phyloP scores from a whole-genome alignment of 2,113 vertebrate species.

The Labeo rohita region DNA sequence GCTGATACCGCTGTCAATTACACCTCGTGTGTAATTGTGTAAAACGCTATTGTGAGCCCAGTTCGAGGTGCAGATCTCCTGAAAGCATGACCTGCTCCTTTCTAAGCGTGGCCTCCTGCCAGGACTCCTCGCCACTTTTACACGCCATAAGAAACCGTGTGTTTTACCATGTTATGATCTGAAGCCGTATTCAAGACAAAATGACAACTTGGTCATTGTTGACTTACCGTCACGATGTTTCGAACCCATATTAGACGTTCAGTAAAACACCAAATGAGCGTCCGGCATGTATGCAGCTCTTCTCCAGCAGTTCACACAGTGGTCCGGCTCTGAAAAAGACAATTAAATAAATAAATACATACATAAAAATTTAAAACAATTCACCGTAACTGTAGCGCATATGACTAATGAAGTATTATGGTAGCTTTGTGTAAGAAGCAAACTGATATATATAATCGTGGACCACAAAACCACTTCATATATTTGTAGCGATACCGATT shows the following conservation, averaged over 20 bases:
- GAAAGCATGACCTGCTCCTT: conserved; percentile 16
- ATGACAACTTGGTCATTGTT: neutral
- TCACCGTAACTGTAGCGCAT: neutral
- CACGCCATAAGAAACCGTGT: neutral
- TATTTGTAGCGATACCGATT: too few relatives aligned
- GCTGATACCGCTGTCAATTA: conserved; percentile 91
- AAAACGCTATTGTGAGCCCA: conserved; percentile 78
- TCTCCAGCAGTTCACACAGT: neutral
- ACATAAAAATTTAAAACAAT: neutral
- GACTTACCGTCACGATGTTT: neutral
- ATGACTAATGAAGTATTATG: neutral
- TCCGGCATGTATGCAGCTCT: neutral
- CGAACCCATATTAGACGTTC: neutral
- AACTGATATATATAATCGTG: neutral
- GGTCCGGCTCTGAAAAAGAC: neutral
- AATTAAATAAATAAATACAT: neutral
- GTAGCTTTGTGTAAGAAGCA: neutral
- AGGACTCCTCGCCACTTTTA: neutral
- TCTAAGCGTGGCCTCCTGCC: conserved; percentile 1
- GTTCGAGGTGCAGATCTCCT: conserved; percentile 76
- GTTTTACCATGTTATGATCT: neutral
- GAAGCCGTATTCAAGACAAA: neutral
- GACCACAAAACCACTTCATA: too few relatives aligned
- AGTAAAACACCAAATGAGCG: neutral
- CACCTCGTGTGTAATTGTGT: conserved; percentile 91